Percentiles rank a stretch among this genome's conserved stretches.
These are phyloP conservation scores for Nomada ruficornis DNA, from an alignment of 2,888 invertebrate species.

Conservation along the genomic window DNA sequence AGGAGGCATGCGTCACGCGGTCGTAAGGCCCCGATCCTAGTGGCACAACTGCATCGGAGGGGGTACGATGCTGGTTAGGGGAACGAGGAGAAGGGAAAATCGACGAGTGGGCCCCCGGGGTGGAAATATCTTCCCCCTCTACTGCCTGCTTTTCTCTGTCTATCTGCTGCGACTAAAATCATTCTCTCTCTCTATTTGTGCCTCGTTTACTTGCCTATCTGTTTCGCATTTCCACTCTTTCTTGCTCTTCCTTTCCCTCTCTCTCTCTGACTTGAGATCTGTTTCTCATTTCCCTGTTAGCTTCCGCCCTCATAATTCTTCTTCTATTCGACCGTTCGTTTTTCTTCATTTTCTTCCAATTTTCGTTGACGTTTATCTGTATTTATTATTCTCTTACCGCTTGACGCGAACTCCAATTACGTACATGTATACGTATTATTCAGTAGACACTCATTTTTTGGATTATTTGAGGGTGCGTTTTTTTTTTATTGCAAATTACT, in stretches of 20 bases:
- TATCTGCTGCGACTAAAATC: background rate
- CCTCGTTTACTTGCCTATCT: conserved; percentile 5
- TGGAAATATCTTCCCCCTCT: conserved; percentile 51
- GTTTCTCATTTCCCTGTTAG: background rate
- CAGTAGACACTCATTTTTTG: too few relatives aligned
- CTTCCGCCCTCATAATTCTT: conserved; percentile 2
- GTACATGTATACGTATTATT: too few relatives aligned
- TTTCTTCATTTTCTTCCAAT: background rate
- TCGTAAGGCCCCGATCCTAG: conserved; percentile 73
- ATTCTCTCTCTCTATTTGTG: conserved; percentile 5
- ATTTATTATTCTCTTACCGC: too few relatives aligned
- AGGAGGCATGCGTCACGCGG: conserved; percentile 73
- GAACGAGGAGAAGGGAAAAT: conserved; percentile 54
- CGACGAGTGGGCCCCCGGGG: conserved; percentile 59
- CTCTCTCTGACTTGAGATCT: background rate
- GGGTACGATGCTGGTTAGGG: conserved; percentile 53
- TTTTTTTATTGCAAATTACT: too few relatives aligned
- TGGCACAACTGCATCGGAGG: conserved; percentile 64
- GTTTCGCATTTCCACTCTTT: background rate
- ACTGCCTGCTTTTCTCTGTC: conserved; percentile 9
- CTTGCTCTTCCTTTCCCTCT: background rate
- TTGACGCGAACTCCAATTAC: too few relatives aligned
- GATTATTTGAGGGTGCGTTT: too few relatives aligned
- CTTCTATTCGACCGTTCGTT: background rate
- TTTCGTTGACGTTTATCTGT: background rate